These are phyloP conservation scores for Amorpha juglandis DNA, from an alignment of 2,888 invertebrate genomes.

Conservation along the genomic window DNA sequence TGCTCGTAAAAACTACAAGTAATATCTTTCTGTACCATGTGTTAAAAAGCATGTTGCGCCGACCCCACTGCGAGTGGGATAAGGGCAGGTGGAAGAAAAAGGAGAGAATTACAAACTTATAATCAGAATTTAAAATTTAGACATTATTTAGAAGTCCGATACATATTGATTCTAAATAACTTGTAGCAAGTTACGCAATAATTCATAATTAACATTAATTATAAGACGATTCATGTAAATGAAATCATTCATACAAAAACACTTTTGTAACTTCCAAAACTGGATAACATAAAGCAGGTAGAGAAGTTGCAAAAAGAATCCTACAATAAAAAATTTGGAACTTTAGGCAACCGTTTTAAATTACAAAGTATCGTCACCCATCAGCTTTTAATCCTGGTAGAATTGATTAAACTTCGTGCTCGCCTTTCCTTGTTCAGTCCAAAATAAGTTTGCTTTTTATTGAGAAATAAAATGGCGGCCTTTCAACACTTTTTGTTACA, in stretches of 20 bases:
- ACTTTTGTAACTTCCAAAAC: background rate
- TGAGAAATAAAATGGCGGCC: constrained; percentile 48
- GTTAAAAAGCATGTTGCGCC: too few species aligned
- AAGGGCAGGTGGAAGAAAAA: too few species aligned
- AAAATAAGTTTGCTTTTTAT: constrained; percentile 52
- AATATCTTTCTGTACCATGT: too few species aligned
- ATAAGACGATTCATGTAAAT: background rate
- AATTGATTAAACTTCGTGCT: constrained; percentile 49
- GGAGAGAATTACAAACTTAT: too few species aligned
- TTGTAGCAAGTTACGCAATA: too few species aligned
- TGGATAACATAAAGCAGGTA: constrained; percentile 3
- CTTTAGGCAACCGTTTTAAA: constrained; percentile 38
- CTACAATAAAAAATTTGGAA: constrained; percentile 29
- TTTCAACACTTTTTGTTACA: constrained; percentile 35
- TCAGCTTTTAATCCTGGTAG: constrained; percentile 46
- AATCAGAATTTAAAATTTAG: too few species aligned
- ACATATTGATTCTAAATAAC: too few species aligned
- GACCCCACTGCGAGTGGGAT: too few species aligned
- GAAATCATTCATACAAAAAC: background rate
- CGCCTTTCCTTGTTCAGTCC: constrained; percentile 46
- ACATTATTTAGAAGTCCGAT: too few species aligned
- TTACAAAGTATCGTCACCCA: constrained; percentile 41
- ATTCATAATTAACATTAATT: too few species aligned
- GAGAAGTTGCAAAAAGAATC: constrained; percentile 2
- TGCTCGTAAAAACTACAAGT: too few species aligned